Evolutionary conservation across 1,140 invertebrate species (phyloP).

Genomic region (Metopolophium dirhodum): DNA sequence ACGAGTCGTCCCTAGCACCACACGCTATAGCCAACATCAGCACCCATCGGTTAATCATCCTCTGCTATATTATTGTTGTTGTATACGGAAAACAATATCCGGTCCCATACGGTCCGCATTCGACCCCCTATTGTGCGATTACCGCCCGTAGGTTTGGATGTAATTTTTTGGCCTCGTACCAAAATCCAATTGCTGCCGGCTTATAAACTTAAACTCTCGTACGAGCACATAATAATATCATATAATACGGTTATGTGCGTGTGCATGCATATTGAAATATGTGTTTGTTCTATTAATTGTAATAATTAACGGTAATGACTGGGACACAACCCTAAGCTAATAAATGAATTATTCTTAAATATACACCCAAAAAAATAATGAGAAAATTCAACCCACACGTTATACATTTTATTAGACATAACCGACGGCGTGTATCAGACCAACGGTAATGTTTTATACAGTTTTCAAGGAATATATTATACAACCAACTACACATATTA

Average conservation of each 20-base stretch:
- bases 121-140: background rate
- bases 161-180: background rate
- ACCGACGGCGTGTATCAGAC: background rate
- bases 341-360: conserved; percentile 18
- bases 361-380: background rate
- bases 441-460: background rate
- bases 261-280: background rate
- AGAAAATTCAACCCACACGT: background rate
- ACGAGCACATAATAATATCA: background rate
- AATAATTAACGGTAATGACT: background rate
- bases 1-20: background rate
- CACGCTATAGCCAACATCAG: too few species aligned
- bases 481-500: background rate
- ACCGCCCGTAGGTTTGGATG: background rate
- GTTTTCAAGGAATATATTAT: background rate
- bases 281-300: background rate
- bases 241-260: background rate
- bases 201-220: background rate
- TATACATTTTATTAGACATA: conserved; percentile 27
- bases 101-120: background rate
- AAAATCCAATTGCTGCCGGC: background rate
- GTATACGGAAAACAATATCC: background rate
- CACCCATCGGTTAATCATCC: background rate
- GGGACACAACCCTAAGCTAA: conserved; percentile 6
- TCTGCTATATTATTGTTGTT: background rate